phyloP scores from a whole-genome alignment of 2,113 vertebrate species.

The Pungitius pungitius region DNA sequence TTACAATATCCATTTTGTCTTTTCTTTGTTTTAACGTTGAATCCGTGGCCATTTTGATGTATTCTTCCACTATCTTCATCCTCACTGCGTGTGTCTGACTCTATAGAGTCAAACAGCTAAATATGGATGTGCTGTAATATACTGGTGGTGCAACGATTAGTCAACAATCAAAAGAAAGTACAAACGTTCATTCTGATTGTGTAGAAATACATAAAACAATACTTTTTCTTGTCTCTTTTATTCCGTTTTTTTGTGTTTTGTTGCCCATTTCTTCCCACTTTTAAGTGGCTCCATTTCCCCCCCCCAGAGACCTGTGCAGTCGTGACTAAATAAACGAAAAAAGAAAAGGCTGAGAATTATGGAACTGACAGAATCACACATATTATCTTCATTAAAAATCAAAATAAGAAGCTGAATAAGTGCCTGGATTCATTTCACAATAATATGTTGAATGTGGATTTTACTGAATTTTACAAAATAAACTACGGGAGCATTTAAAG shows the following conservation, averaged over 20 bases:
- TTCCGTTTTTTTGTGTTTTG: not conserved
- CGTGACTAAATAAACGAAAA: not conserved
- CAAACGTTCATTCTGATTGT: not conserved
- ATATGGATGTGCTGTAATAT: not conserved
- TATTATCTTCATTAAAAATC: constrained; percentile 8
- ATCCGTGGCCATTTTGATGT: not conserved
- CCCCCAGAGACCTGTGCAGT: constrained; percentile 6
- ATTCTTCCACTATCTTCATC: not conserved
- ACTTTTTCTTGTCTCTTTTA: not conserved
- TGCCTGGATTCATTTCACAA: not conserved
- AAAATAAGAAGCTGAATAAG: not conserved
- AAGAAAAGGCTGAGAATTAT: not conserved
- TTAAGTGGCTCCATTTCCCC: not conserved
- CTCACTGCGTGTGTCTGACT: not conserved
- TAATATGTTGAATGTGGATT: not conserved
- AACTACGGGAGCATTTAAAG: constrained; percentile 34
- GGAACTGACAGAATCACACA: not conserved
- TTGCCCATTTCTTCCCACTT: not conserved
- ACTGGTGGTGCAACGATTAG: not conserved
- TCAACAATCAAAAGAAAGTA: not conserved
- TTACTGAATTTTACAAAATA: constrained; percentile 18
- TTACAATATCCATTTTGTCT: not conserved
- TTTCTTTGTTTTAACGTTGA: not conserved
- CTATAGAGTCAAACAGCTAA: not conserved
- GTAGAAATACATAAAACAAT: not conserved